Evolutionary conservation across 2,888 invertebrate genomes (phyloP), one percentile per base, ranked within the genome.

Genomic region (Scaptodrosophila latifasciaeformis): DNA sequence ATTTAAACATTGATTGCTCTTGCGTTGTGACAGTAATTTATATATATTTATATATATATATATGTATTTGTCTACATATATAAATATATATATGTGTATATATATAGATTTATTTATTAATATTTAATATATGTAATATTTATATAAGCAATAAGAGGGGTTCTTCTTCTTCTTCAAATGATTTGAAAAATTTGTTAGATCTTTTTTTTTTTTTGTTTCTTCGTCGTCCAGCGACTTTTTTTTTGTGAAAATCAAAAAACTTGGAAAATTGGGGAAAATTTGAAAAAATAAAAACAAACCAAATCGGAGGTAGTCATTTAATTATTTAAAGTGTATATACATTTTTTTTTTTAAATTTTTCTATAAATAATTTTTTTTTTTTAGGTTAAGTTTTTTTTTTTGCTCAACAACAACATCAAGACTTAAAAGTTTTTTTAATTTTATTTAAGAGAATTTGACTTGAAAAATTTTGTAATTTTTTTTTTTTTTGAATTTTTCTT

Each of bases 171-270:
- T 54, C 35, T 13, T 31, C 47, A 39, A 15, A 6, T 12, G 13
- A 29, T 45, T 42, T 40, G 52, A 19, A 51, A 54, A 37, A 53
- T 50, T 42, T 19, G n/a, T 24, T 19, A 15, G 31, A n/a, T n/a
- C n/a, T n/a, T n/a, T n/a, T n/a, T 21, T 15, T 48, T n/a, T 34
- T 39, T 13, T 35, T 44, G 62, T 64, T 44, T 51, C 62, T 74
- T 55, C 77, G 77, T 77, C 78, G 80, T 65, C 75, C 78, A 78
- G 82, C 76, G 71, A 78, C 74, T 64, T 78, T 75, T n/a, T n/a
- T n/a, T 64, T 69, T 59, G 40, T 15, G 30, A 18, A 18, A 10
- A 31, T 31, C 15, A 17, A 34, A n/a, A 27, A 37, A 31, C 18
- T 17, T 37, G 15, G 12, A 18, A 10, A 13, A 35, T 24, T 42